Evolutionary conservation across 2,888 invertebrate species (phyloP).

Genomic region (Amblyjoppa proteus): DNA sequence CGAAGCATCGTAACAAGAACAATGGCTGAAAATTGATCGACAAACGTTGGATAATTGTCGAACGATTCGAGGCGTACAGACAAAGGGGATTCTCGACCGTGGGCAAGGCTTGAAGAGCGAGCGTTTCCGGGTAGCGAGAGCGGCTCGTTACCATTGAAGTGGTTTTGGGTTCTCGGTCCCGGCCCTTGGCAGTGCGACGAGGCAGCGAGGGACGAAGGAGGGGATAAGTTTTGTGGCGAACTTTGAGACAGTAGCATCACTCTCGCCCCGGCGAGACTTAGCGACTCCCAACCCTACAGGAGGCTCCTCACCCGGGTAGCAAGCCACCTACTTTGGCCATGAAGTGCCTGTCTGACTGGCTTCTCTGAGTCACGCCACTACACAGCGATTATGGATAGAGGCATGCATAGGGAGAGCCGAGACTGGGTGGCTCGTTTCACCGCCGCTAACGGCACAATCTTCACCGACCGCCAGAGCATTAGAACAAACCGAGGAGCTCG

Average conservation of each 20-base stretch:
- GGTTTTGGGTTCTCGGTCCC: constrained; percentile 21
- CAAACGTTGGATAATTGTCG: constrained; percentile 5
- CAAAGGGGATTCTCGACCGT: constrained; percentile 4
- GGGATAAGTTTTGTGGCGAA: constrained; percentile 32
- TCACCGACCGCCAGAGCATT: constrained; percentile 22
- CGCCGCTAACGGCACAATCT: constrained; percentile 16
- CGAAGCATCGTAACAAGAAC: background rate
- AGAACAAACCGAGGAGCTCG: constrained; percentile 15
- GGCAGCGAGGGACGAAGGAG: constrained; percentile 1
- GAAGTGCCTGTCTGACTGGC: constrained; percentile 63
- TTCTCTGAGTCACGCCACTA: constrained; percentile 68
- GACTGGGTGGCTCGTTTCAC: constrained; percentile 7
- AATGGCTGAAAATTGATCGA: background rate
- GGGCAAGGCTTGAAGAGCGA: constrained; percentile 11
- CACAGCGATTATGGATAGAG: constrained; percentile 56
- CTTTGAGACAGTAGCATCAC: constrained; percentile 60
- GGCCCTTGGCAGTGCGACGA: background rate
- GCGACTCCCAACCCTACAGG: constrained; percentile 14
- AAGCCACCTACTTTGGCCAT: constrained; percentile 12
- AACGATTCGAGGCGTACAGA: constrained; percentile 2
- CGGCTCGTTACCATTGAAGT: constrained; percentile 61
- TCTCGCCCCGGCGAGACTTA: constrained; percentile 32
- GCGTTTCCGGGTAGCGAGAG: constrained; percentile 19
- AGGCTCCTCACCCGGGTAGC: background rate
- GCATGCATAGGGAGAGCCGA: constrained; percentile 5